phyloP scores from a whole-genome alignment of 2,113 vertebrate species.

The Forbesichthys papilliferus region DNA sequence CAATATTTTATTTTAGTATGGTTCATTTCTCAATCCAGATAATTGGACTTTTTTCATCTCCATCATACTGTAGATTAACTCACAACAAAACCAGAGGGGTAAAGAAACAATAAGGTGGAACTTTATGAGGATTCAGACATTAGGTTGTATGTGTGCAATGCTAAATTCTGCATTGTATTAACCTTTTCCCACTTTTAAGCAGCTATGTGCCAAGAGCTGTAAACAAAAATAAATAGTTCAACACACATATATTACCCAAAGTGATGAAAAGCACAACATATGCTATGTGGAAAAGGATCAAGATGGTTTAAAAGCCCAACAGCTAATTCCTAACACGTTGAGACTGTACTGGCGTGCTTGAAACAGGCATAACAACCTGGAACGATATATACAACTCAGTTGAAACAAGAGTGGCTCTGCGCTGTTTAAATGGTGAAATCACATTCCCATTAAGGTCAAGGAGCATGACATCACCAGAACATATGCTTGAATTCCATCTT shows the following conservation, averaged over 20 bases:
- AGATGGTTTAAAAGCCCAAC: conserved; percentile 9
- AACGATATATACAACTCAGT: conserved; percentile 2
- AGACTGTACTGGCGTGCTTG: neutral
- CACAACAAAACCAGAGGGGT: no score
- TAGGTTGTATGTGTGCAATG: conserved; percentile 1
- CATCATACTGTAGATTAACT: no score
- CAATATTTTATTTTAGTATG: no score
- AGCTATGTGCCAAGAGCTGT: conserved; percentile 14
- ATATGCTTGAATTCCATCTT: neutral
- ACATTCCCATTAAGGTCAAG: neutral
- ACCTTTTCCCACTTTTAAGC: neutral
- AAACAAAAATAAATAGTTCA: conserved; percentile 18
- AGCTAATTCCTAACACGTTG: conserved; percentile 2
- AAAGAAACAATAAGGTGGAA: no score
- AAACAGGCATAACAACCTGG: conserved; percentile 9
- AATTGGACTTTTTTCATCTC: no score
- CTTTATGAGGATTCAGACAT: neutral
- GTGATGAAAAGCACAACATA: neutral
- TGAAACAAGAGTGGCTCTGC: conserved; percentile 16
- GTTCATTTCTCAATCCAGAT: no score
- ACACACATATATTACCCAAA: conserved; percentile 7
- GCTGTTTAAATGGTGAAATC: conserved; percentile 1
- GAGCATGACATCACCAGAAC: neutral
- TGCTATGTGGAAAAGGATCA: neutral
- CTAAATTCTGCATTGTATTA: neutral